phyloP scores from a whole-genome alignment of 2,113 vertebrate species.

The Ochotona princeps region DNA sequence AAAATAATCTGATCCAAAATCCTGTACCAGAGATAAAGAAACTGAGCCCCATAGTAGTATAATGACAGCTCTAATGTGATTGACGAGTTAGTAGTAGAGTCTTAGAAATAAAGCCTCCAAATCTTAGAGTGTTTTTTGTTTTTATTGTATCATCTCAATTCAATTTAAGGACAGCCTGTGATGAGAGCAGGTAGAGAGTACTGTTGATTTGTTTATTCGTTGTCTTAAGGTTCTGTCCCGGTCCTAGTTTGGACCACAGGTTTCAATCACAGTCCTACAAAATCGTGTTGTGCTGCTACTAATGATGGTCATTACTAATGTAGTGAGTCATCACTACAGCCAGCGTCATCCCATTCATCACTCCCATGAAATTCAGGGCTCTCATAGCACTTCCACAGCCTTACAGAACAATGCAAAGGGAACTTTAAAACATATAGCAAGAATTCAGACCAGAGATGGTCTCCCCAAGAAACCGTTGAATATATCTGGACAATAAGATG shows the following conservation, averaged over 20 bases:
- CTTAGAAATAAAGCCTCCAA: slow-evolving; percentile 1
- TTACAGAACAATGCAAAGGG: not conserved
- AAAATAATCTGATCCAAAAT: slow-evolving; percentile 14
- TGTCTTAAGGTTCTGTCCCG: not conserved
- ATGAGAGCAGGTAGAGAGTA: not conserved
- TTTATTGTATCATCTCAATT: not conserved
- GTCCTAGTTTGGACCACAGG: not conserved
- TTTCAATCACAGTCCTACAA: not conserved
- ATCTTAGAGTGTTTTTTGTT: not conserved
- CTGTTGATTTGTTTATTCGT: not conserved
- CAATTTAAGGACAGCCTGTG: not conserved
- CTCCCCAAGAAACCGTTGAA: too few relatives aligned
- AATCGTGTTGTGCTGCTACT: not conserved
- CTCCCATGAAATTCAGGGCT: not conserved
- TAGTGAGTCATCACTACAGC: not conserved
- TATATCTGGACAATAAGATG: too few relatives aligned
- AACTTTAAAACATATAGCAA: not conserved
- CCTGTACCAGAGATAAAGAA: not conserved
- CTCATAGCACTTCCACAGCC: not conserved
- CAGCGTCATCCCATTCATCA: not conserved
- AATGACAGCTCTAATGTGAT: not conserved
- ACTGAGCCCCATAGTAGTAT: not conserved
- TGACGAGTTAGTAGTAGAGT: not conserved
- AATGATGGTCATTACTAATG: not conserved
- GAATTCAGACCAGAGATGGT: too few relatives aligned